phyloP scores from a whole-genome alignment of 1,140 invertebrate genomes.

The Drosophila micromelanica region DNA sequence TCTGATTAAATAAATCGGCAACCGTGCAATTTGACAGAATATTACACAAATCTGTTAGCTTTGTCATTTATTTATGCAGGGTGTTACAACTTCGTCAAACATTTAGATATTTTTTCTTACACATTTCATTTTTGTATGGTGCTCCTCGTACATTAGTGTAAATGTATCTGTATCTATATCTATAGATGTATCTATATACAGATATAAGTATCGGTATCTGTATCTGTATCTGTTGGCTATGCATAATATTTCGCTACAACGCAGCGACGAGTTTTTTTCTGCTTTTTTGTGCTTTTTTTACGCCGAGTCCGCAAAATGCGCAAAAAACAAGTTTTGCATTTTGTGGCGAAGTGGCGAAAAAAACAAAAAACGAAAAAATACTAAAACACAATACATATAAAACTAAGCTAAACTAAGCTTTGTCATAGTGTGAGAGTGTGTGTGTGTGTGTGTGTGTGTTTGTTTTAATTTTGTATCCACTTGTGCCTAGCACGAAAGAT shows the following conservation, averaged over 20 bases:
- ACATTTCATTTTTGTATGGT: background rate
- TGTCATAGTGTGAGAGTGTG: slow-evolving; percentile 17
- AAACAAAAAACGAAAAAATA: slow-evolving; percentile 21
- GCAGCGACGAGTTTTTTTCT: slow-evolving; percentile 49
- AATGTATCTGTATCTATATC: slow-evolving; percentile 36
- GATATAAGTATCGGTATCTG: slow-evolving; percentile 16
- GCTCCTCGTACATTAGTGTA: slow-evolving; percentile 18
- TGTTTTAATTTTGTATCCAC: slow-evolving; percentile 80
- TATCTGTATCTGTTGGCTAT: slow-evolving; percentile 43
- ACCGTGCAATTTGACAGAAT: too few relatives aligned
- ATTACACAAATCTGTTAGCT: too few relatives aligned
- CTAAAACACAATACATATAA: slow-evolving; percentile 22
- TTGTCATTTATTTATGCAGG: background rate
- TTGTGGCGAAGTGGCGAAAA: slow-evolving; percentile 56
- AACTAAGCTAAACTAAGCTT: slow-evolving; percentile 32
- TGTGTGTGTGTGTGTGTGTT: slow-evolving; percentile 32
- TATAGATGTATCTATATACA: slow-evolving; percentile 18
- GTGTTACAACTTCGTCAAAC: background rate
- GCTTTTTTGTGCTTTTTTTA: slow-evolving; percentile 60
- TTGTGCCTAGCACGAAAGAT: slow-evolving; percentile 80
- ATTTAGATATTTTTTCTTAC: too few relatives aligned
- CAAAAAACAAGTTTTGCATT: slow-evolving; percentile 82
- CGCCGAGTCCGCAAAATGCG: slow-evolving; percentile 81
- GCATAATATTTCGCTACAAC: slow-evolving; percentile 48
- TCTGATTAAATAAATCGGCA: too few relatives aligned